Evolutionary conservation across 2,888 invertebrate genomes (phyloP), one percentile per base, ranked within the genome.

Genomic region (Glyphotaelius pellucidus): DNA sequence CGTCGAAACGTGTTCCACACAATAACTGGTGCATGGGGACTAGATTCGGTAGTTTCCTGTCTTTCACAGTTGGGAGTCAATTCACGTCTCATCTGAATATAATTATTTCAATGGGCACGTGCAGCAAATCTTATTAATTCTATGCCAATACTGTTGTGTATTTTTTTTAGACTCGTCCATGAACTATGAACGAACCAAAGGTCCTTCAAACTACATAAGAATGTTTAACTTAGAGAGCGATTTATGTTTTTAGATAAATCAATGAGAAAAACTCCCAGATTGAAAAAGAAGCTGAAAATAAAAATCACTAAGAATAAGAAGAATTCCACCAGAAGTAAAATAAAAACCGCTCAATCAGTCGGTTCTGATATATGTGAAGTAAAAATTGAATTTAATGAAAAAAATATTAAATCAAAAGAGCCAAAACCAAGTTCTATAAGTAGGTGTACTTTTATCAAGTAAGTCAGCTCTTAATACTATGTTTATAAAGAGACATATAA

Each of bases 371-470:
- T n/a, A 83, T 11, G 19, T 67, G 67, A 83, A 35, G 15, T 83
- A 35, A 35, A 83, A 38, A 38, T 83, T 32, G 32, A 35, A 83
- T 32, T 35, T 25, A 83, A 83, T 83, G 35, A 83, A 83, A 83
- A 83, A 25, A 35, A 25, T 38, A 35, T 25, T 25, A 35, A 83
- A 83, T 25, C 83, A 35, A 83, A 83, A 38, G 83, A 83, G 35
- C 83, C 32, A 25, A 35, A 32, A 83, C 83, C 19, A 83, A 83
- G 25, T 83, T 83, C 35, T 32, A 38, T 38, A 19, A 83, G 32
- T 25, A 35, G 35, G 35, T 35, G 83, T 83, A 32, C 35, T 32
- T 83, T 83, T 25, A 83, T 83, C 25, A 83, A 83, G 83, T 83
- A 83, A 83, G 83, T 83, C 25, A 35, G 19, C 25, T 83, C 25